A percentile compares a stretch with the other conserved stretches of the same genome.
Evolutionary conservation across 2,888 invertebrate genomes (phyloP).

Genomic region (Andricus curvator): DNA sequence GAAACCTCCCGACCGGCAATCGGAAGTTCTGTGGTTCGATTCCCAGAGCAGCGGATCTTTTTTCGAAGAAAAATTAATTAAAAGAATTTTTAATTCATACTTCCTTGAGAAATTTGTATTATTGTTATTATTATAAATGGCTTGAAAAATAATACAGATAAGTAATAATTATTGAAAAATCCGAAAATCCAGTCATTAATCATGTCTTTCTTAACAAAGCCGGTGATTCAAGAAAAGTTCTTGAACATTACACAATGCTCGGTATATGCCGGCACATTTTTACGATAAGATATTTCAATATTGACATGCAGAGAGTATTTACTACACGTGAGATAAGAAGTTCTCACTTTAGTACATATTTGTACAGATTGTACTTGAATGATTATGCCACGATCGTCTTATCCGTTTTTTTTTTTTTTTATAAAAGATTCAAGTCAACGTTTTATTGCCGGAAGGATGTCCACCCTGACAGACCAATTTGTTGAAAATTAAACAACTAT

Average conservation of each 20-base stretch:
- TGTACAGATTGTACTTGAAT: conserved; percentile 69
- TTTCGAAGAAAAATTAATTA: no score
- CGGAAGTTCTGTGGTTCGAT: no score
- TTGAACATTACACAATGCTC: neutral
- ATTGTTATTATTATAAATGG: no score
- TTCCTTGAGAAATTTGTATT: no score
- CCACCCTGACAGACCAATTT: no score
- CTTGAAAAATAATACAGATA: no score
- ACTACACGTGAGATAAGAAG: conserved; percentile 67
- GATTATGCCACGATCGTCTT: conserved; percentile 60
- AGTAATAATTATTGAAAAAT: neutral
- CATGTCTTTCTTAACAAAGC: neutral
- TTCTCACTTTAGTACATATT: conserved; percentile 65
- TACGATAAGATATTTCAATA: conserved; percentile 74
- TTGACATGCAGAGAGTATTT: conserved; percentile 72
- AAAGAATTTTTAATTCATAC: no score
- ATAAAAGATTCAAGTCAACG: neutral
- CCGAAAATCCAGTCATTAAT: neutral
- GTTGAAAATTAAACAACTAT: no score
- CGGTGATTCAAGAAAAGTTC: neutral
- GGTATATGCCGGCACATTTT: conserved; percentile 51
- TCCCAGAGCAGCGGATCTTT: no score
- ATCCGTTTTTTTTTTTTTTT: no score
- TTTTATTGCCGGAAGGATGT: no score
- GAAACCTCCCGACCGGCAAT: no score